Conservation (phyloP, 2,888 invertebrate genomes). For the Cremastinae sp. region DNA sequence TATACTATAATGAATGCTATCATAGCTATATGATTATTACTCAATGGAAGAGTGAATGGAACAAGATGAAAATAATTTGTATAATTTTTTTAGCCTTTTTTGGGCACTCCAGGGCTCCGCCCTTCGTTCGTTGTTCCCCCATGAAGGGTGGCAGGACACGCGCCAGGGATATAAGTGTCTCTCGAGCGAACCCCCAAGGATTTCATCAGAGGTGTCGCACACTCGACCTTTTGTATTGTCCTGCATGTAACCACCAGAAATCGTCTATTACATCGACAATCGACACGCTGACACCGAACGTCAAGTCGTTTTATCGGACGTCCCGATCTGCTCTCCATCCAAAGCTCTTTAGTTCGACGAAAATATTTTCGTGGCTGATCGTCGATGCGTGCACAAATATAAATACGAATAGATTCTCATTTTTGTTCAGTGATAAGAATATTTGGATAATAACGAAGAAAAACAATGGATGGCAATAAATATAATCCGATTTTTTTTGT, state of each 20-base stretch:
- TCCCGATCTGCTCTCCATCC: conserved; percentile 35
- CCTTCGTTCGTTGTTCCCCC: too few species aligned
- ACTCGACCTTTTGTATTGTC: conserved; percentile 64
- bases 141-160: conserved; percentile 41
- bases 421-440: too few species aligned
- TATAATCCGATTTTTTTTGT: too few species aligned
- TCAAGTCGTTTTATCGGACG: conserved; percentile 39
- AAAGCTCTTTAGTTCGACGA: conserved; percentile 41
- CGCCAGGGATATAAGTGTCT: conserved; percentile 53
- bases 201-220: conserved; percentile 54
- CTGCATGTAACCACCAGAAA: conserved; percentile 51
- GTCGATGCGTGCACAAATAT: background rate
- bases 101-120: too few species aligned
- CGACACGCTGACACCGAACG: conserved; percentile 55
- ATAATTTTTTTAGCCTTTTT: too few species aligned
- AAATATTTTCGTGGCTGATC: conserved; percentile 33
- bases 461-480: too few species aligned
- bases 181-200: conserved; percentile 50
- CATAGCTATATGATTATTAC: too few species aligned
- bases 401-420: background rate
- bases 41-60: too few species aligned
- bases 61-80: too few species aligned
- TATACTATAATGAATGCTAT: too few species aligned
- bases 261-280: conserved; percentile 59
- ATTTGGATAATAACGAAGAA: too few species aligned